Evolutionary conservation across 2,797 vertebrate species (phyloP).

Genomic region (Heliangelus exortis): DNA sequence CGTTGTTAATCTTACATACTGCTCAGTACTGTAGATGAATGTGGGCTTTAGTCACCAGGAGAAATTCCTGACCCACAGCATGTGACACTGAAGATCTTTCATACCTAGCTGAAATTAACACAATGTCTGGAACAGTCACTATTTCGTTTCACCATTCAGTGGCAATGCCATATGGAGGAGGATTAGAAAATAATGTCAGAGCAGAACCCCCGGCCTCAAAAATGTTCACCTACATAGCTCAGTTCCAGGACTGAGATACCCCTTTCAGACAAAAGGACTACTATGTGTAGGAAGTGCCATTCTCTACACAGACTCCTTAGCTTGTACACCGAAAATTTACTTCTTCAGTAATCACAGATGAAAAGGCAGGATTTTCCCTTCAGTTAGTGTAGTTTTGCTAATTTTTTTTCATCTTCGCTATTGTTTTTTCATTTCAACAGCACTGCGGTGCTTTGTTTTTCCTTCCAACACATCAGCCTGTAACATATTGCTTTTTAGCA

Average conservation of each 20-base stretch:
- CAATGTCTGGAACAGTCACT: not conserved
- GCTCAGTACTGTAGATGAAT: not conserved
- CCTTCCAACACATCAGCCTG: not conserved
- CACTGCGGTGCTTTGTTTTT: not conserved
- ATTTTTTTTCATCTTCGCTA: not conserved
- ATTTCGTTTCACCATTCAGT: not conserved
- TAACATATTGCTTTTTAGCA: not conserved
- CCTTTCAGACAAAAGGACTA: not conserved
- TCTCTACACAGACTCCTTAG: not conserved
- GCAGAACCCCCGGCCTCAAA: not conserved
- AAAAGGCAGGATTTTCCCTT: not conserved
- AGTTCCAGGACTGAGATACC: not conserved
- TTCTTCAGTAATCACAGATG: not conserved
- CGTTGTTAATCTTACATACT: not conserved
- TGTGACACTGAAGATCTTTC: not conserved
- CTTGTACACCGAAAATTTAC: not conserved
- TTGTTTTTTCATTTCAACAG: not conserved
- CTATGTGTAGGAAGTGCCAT: not conserved
- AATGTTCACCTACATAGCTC: fast-evolving
- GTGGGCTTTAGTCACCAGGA: not conserved
- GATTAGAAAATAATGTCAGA: not conserved
- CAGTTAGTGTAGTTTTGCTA: not conserved
- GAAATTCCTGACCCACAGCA: not conserved
- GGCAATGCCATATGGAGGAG: not conserved
- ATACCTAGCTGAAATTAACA: not conserved